Evolutionary conservation across 2,797 vertebrate species (phyloP), one percentile per base, ranked within the genome.

Genomic region (Hyperoplus immaculatus): DNA sequence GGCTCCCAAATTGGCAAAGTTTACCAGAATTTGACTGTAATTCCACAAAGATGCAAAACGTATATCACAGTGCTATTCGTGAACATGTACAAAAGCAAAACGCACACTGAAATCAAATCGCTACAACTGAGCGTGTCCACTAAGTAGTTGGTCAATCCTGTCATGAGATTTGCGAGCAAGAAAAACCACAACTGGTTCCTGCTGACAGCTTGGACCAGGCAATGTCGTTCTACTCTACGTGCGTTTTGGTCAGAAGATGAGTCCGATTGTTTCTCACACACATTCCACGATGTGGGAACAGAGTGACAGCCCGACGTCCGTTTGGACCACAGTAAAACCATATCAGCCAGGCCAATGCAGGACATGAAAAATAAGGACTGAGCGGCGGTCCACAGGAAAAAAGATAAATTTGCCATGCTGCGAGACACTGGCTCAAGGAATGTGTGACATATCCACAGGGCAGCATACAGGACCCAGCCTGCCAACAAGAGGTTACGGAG

Each of bases 131-230:
- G 82, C 0, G 98, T 99, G 84, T 99, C 95, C 45, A 98, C 63
- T 0, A 92, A 49, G 11, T 96, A 84, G 83, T 99, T 99, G 79
- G 96, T 96, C 53, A 96, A 49, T 67, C 97, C 98, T 1, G 98
- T 99, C 92, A 96, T 93, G 56, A 98, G 3, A 68, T 99, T 99
- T 3, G 97, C 96, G 1, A 98, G 87, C 83, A 99, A 87, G 89
- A 99, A 99, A 87, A 97, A 99, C 0, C 97, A 47, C 74, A 99
- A 83, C 71, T 99, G 98, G 75, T 99, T 99, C 91, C 95, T 96
- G 92, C 94, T 97, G 63, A 99, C 89, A 12, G 97, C 97, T 58
- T 94, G 95, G 72, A 99, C 84, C 15, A 99, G 93, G 85, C 98
- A 99, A 4, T 70, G 5, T 29, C 74, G 86, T 0, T 88, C 72